A percentile compares a stretch with the other conserved stretches of the same genome.
Conservation (phyloP, 2,888 invertebrate genomes). For the Eristalinus sepulchralis region DNA sequence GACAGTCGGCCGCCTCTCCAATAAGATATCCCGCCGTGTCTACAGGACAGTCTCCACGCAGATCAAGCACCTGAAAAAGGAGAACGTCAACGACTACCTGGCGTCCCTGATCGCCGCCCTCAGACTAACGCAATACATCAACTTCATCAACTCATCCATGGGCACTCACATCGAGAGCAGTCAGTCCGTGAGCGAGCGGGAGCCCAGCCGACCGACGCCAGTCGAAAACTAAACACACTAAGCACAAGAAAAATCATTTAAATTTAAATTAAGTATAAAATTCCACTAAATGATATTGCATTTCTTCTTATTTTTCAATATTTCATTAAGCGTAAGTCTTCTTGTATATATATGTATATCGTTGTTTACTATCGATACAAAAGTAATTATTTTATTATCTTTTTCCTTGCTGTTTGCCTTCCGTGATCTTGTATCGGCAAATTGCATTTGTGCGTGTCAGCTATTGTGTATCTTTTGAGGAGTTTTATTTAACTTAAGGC, state of each 20-base stretch:
- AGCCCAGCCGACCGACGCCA: constrained; percentile 25
- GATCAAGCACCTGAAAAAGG: constrained; percentile 82
- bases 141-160: constrained; percentile 81
- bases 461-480: constrained; percentile 13
- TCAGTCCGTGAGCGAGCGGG: constrained; percentile 34
- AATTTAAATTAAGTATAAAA: constrained; percentile 45
- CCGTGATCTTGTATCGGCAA: neutral
- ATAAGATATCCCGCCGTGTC: constrained; percentile 87
- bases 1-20: constrained; percentile 87
- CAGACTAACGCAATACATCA: constrained; percentile 81
- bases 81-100: constrained; percentile 82
- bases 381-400: constrained; percentile 39
- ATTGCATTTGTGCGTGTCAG: neutral
- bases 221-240: constrained; percentile 51
- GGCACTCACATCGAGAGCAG: constrained; percentile 77
- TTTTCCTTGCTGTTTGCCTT: constrained; percentile 3
- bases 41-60: constrained; percentile 85
- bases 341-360: constrained; percentile 61
- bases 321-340: constrained; percentile 44
- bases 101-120: constrained; percentile 81
- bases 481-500: neutral
- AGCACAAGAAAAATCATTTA: constrained; percentile 34
- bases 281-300: constrained; percentile 69
- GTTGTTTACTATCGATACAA: constrained; percentile 35
- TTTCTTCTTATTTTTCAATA: constrained; percentile 28